Evolutionary conservation across 30 jellyfish, hydroid and myxozoan species (phyloP).

Genomic region (Catostylus mosaicus): DNA sequence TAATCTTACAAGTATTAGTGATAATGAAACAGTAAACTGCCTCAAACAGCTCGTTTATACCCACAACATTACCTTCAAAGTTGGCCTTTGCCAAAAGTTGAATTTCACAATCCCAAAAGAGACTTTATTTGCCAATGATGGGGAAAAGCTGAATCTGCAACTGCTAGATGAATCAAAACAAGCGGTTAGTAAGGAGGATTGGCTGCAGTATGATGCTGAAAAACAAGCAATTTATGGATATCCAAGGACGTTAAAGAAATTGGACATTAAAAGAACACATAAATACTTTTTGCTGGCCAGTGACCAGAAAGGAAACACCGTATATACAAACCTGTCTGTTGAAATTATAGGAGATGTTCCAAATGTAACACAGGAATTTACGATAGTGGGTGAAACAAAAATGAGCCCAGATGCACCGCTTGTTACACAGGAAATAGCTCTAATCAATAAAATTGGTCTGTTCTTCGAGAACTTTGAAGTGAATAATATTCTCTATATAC

Average conservation of each 20-base stretch:
- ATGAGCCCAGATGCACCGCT: slow-evolving; percentile 13
- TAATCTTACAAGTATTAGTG: slow-evolving; percentile 23
- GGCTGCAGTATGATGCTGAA: slow-evolving; percentile 42
- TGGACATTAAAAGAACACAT: background rate
- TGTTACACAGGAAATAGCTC: slow-evolving; percentile 65
- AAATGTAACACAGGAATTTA: slow-evolving; percentile 13
- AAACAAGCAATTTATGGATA: slow-evolving; percentile 50
- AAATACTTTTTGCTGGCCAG: slow-evolving; percentile 72
- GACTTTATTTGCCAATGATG: slow-evolving; percentile 49
- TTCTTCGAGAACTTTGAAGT: slow-evolving; percentile 39
- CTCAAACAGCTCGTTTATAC: slow-evolving; percentile 27
- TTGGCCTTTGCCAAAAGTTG: slow-evolving; percentile 60
- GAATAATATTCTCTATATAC: slow-evolving; percentile 47
- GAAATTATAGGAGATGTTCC: slow-evolving; percentile 63
- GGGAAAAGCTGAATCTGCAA: slow-evolving; percentile 31
- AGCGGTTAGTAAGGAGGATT: slow-evolving; percentile 1
- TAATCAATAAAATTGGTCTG: slow-evolving; percentile 44
- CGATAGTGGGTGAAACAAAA: slow-evolving; percentile 33
- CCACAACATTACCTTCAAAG: slow-evolving; percentile 16
- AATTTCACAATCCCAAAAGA: slow-evolving; percentile 64
- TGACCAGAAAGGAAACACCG: slow-evolving; percentile 65
- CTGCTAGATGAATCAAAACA: slow-evolving; percentile 18
- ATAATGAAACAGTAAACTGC: slow-evolving; percentile 15
- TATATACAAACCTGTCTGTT: slow-evolving; percentile 45
- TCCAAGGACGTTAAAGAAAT: slow-evolving; percentile 37